Conservation (phyloP, 2,113 vertebrate genomes). For the Genyomyrus donnyi region DNA sequence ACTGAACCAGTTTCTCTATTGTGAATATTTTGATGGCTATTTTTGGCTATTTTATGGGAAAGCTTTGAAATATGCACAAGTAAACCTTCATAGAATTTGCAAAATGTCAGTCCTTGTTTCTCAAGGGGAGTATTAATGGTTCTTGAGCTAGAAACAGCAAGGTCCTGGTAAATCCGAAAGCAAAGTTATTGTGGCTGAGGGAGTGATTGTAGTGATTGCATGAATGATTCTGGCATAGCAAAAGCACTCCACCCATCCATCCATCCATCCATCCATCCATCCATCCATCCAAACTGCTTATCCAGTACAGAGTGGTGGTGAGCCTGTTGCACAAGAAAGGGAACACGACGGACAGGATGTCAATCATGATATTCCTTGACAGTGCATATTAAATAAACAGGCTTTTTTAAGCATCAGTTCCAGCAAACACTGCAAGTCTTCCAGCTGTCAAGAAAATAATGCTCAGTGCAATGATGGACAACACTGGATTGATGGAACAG, state of each 20-base stretch:
- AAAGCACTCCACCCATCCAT: background rate
- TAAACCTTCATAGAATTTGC: background rate
- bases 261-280: background rate
- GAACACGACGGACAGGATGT: background rate
- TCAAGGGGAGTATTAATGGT: background rate
- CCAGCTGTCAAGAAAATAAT: background rate
- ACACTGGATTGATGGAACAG: background rate
- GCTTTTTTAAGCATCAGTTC: background rate
- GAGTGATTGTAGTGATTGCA: background rate
- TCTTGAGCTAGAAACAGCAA: background rate
- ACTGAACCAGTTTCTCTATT: background rate
- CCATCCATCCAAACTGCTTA: background rate
- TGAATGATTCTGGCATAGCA: background rate
- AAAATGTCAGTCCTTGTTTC: background rate
- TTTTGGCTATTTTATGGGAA: background rate
- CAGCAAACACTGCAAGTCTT: background rate
- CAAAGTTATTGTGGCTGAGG: background rate
- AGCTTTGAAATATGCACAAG: background rate
- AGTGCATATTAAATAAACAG: background rate
- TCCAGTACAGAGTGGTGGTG: background rate
- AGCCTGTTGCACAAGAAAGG: background rate
- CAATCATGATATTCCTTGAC: background rate
- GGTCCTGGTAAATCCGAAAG: background rate
- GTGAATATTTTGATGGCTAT: conserved; percentile 6
- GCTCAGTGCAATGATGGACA: background rate